Percentiles rank a stretch among this genome's conserved stretches.
These are phyloP conservation scores for Atractosteus spatula DNA, from an alignment of 2,113 vertebrate species.

Conservation along the genomic window DNA sequence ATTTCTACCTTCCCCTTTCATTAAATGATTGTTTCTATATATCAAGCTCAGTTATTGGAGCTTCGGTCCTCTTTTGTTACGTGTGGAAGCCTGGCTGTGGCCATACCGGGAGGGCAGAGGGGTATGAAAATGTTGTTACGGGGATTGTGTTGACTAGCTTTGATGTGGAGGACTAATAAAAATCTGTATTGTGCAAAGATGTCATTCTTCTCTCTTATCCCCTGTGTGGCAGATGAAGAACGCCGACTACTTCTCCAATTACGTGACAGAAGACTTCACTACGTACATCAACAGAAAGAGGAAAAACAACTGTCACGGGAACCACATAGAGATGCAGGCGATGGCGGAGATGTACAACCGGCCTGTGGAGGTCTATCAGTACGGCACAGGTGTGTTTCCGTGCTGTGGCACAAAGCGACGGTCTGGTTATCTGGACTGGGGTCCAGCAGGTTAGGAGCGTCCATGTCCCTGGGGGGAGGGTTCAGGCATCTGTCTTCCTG, in stretches of 20 bases:
- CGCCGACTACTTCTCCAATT: slow-evolving; percentile 92
- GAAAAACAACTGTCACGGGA: slow-evolving; percentile 94
- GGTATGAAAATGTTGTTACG: no score
- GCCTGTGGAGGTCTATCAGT: slow-evolving; percentile 91
- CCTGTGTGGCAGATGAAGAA: slow-evolving; percentile 81
- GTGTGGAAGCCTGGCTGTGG: neutral
- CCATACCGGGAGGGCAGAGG: no score
- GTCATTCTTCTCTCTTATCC: neutral
- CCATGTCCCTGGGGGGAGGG: no score
- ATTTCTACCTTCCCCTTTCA: neutral
- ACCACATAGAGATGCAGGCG: slow-evolving; percentile 97
- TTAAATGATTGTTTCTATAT: neutral
- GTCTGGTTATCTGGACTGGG: no score
- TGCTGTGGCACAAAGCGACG: neutral
- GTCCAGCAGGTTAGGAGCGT: no score
- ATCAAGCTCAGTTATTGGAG: no score
- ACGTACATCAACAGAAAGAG: slow-evolving; percentile 94
- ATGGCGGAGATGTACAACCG: slow-evolving; percentile 98
- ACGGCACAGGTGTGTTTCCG: slow-evolving; percentile 73
- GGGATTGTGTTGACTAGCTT: no score
- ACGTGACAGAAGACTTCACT: slow-evolving; percentile 93
- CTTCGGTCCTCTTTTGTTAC: neutral
- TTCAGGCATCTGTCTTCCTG: no score
- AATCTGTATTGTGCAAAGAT: neutral
- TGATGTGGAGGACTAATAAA: no score